A percentile compares a stretch with the other conserved stretches of the same genome.
These are phyloP conservation scores for Ispidina picta DNA, from an alignment of 2,797 vertebrate species.

Conservation along the genomic window DNA sequence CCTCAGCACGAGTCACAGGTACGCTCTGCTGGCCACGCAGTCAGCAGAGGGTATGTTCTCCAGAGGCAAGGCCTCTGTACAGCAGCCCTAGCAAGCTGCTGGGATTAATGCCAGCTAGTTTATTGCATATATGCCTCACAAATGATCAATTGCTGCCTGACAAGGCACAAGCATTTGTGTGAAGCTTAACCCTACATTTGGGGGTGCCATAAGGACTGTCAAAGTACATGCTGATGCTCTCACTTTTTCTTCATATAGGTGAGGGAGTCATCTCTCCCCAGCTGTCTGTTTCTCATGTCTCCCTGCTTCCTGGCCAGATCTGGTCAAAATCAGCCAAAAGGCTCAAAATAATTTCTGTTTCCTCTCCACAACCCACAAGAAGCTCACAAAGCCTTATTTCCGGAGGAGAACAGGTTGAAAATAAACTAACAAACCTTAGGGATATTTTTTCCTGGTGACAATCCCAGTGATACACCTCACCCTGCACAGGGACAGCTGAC, in stretches of 20 bases:
- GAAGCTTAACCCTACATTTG: not conserved
- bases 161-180: not conserved
- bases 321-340: not conserved
- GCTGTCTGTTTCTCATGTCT: not conserved
- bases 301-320: not conserved
- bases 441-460: constrained; percentile 29
- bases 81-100: not conserved
- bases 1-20: rapidly evolving
- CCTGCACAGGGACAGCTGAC: constrained; percentile 28
- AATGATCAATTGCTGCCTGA: not conserved
- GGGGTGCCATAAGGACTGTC: not conserved
- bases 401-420: constrained; percentile 14
- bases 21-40: rapidly evolving
- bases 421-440: not conserved
- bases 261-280: not conserved
- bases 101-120: not conserved
- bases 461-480: constrained; percentile 10
- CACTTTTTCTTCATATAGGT: not conserved
- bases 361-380: not conserved
- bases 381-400: not conserved
- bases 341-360: not conserved
- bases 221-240: not conserved
- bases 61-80: not conserved
- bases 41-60: not conserved
- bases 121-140: not conserved